Base-by-base conservation (phyloP, 2,113 vertebrate genomes). In the Chionis minor region DNA sequence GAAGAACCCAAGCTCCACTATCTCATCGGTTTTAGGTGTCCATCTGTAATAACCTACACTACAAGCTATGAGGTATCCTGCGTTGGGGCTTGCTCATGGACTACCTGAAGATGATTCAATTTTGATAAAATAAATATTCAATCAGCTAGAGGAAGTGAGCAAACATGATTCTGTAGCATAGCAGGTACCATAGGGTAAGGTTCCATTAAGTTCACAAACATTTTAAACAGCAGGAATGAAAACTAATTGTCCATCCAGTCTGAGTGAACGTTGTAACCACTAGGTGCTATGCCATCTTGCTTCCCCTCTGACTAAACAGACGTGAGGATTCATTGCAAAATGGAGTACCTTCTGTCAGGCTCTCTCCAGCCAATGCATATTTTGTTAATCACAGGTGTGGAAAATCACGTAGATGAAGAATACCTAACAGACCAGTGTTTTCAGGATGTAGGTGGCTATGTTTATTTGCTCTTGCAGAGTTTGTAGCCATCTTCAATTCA, bases 81-180 rank as follows among this genome's bases (percentile, higher is more conserved):
- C 65, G 26, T 52, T 67, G 17, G 7, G 12, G 12, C 28, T 88
- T 92, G 9, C 26, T 55, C 58, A 84, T 12, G 44, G 58, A 86
- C 45, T 74, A 32, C 14, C 13, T 81, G 42, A 86, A 74, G 35
- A 52, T 51, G 2, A 84, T 66, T 74, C 27, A 4, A 71, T 88
- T 91, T 74, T 84, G 21, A 55, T 81, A 81, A 94, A 94, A 82
- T 63, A 82, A 92, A 88, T 77, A 91, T 87, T 93, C 49, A 69
- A 6, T 79, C 71, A 86, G 17, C 22, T 33, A 58, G 3, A 71
- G 45, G 23, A 90, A 92, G 73, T 65, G 38, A 74, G 23, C 40
- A 92, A 81, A 88, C 33, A 66, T 38, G 38, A 81, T 81, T 80
- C 32, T 89, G 33, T 47, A 78, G 7, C 21, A 13, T n/a, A 45